Evolutionary conservation across 2,113 vertebrate species (phyloP), one percentile per base, ranked within the genome.

Genomic region (Entomyzon cyanotis): DNA sequence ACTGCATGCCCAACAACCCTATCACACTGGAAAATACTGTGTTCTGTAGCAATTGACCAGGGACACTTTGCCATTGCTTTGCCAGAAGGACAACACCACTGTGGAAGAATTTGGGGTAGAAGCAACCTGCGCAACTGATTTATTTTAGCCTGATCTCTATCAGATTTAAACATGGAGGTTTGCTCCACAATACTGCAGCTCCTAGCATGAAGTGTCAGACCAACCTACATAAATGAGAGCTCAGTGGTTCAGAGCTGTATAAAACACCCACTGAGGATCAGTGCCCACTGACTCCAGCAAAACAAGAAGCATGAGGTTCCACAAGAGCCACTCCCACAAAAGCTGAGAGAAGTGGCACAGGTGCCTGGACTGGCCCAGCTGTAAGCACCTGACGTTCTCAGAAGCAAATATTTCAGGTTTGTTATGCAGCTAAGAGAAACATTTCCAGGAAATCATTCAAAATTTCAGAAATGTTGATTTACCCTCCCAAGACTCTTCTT

Each of bases 231-330:
- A 20, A 63, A 59, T 10, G 24, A 67, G 42, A 89, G 47, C 27
- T 25, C 68, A 44, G 31, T n/a, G 31, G 52, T 10, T 68, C n/a
- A 25, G 53, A 56, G 27, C 31, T 16, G 23, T 2, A 30, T 42
- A 37, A 79, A 90, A 42, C 81, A 50, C 11, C 12, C 16, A 9
- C 14, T 59, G 23, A 86, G 12, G 77, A 75, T 31, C 23, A 62
- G 22, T 8, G 17, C 35, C 23, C 6, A 3, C 11, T 6, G 6
- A 31, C n/a, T 56, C 24, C 52, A 53, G 30, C 31, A 82, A 58
- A 84, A 28, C 0, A 3, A 65, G 30, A 41, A 39, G 16, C 9
- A 23, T 0, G 6, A 60, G 44, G 47, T 20, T 46, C 12, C 23
- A 33, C 11, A 56, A 24, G 58, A 39, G 35, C 10, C 16, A 10